Percentiles rank a stretch among this genome's conserved stretches.
Conservation (phyloP, 2,888 invertebrate genomes). For the Dimorphilus gyrociliatus region DNA sequence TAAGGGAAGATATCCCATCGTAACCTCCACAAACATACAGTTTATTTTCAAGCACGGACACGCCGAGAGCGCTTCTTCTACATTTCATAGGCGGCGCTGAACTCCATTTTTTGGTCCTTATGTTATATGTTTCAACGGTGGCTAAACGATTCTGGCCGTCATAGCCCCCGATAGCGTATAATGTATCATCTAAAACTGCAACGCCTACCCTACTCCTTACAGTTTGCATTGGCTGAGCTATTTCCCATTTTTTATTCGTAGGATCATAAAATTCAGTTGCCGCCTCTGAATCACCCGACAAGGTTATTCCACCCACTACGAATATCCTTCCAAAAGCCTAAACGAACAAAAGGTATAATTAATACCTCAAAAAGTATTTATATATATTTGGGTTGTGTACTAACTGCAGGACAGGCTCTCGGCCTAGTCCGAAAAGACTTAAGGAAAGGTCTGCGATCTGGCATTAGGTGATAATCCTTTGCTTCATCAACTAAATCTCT, state of each 20-base stretch:
- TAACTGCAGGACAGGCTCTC: slow-evolving; percentile 54
- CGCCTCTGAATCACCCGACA: slow-evolving; percentile 62
- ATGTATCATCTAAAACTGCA: slow-evolving; percentile 57
- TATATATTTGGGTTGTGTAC: no score
- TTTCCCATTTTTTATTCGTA: slow-evolving; percentile 50
- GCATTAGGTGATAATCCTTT: slow-evolving; percentile 68
- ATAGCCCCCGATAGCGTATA: slow-evolving; percentile 58
- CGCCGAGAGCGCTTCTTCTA: slow-evolving; percentile 46
- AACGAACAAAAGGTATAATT: no score
- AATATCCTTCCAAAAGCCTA: slow-evolving; percentile 65
- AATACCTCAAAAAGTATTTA: no score
- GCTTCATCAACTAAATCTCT: slow-evolving; percentile 71
- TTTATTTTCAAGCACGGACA: slow-evolving; percentile 25
- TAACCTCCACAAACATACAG: slow-evolving; percentile 36
- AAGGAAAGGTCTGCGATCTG: slow-evolving; percentile 57
- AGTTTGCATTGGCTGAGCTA: slow-evolving; percentile 65
- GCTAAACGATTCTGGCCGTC: slow-evolving; percentile 64
- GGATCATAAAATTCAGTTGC: slow-evolving; percentile 73
- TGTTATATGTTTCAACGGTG: slow-evolving; percentile 69
- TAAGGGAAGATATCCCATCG: slow-evolving; percentile 33
- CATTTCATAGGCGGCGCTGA: slow-evolving; percentile 62
- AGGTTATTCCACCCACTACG: slow-evolving; percentile 68
- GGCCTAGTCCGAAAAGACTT: slow-evolving; percentile 60
- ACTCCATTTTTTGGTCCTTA: slow-evolving; percentile 52
- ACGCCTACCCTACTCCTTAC: slow-evolving; percentile 66